A percentile compares a stretch with the other conserved stretches of the same genome.
Conservation (phyloP, 2,113 vertebrate species). For the Dermatemys mawii region DNA sequence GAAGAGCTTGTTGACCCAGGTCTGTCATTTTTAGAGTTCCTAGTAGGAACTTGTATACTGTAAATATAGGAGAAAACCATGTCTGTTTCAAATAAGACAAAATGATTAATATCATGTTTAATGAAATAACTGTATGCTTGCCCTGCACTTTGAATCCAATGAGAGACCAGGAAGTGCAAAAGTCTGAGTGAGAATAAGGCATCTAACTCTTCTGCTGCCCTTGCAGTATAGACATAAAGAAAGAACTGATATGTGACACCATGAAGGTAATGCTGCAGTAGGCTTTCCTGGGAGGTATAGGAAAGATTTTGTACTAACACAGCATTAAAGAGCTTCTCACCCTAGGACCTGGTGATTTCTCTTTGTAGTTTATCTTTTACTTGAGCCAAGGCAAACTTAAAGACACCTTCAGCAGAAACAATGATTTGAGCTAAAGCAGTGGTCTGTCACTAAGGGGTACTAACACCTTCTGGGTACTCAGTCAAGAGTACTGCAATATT, state of each 20-base stretch:
- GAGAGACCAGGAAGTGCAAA: background rate
- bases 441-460: constrained; percentile 31
- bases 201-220: background rate
- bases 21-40: background rate
- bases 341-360: background rate
- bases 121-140: background rate
- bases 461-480: constrained; percentile 7
- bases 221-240: background rate
- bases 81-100: background rate
- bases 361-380: background rate
- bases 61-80: background rate
- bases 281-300: background rate
- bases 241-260: background rate
- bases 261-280: background rate
- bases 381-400: background rate
- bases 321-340: background rate
- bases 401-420: background rate
- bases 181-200: background rate
- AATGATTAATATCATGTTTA: background rate
- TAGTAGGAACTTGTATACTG: background rate
- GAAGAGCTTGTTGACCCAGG: background rate
- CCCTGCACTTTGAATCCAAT: background rate
- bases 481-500: constrained; percentile 28
- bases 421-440: background rate
- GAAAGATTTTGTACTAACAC: background rate